Evolutionary conservation across 2,113 vertebrate genomes (phyloP), one percentile per base, ranked within the genome.

Genomic region (Piaya cayana): DNA sequence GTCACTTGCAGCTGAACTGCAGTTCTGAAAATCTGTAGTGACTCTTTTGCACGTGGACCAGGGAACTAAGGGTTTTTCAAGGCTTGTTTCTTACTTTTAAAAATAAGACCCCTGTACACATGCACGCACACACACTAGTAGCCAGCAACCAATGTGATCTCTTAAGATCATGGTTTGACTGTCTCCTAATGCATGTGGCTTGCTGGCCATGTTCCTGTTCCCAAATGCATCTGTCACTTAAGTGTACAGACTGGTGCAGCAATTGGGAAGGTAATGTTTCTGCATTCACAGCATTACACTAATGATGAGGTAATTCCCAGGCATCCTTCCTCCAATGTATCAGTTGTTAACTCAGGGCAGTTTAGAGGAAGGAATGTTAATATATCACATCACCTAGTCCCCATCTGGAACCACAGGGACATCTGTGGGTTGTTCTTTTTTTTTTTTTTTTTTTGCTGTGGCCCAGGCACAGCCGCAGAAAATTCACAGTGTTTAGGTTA

Each of bases 11-110:
- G 36, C 49, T 90, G 65, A 91, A 72, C 87, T 67, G 50, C 63
- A 78, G 67, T 64, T 96, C 84, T 93, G 75, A 82, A 93, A 85
- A 79, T 86, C 56, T 55, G 32, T 75, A 64, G 55, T 19, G 34
- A 36, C 34, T 71, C 43, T 90, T 71, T 60, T 16, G 6, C 77
- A 79, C n/a, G 29, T 42, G 39, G 52, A 74, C 63, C 63, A 77
- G 67, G 77, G 56, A 93, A 23, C 58, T 67, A 81, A 69, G 62
- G 18, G 1, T 75, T 91, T 92, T 22, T 11, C 47, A 78, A 59
- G 79, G 32, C 60, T 50, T 65, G 63, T 79, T 91, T 85, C 37
- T 93, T 39, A 12, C n/a, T 92, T 93, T 78, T 53, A 62, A 70
- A 69, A 72, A 12, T 42, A 64, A 94, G 80, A 37, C 15, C 12